Percentiles rank a stretch among this genome's conserved stretches.
These are phyloP conservation scores for Corynorhinus townsendii DNA, from an alignment of 2,113 vertebrate species.

Conservation along the genomic window DNA sequence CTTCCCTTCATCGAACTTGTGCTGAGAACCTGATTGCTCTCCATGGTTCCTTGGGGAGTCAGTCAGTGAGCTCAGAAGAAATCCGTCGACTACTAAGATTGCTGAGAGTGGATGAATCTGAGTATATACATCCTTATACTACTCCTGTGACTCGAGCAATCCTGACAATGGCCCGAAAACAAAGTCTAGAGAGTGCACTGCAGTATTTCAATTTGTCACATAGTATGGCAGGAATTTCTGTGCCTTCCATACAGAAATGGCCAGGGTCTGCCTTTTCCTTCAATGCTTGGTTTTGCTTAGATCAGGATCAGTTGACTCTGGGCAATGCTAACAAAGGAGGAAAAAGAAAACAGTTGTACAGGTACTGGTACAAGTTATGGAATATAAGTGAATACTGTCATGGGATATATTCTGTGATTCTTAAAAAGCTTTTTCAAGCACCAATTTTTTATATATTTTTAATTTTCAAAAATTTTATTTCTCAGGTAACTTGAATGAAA, in stretches of 20 bases:
- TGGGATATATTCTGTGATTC: constrained; percentile 1
- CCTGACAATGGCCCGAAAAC: constrained; percentile 92
- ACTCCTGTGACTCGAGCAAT: constrained; percentile 88
- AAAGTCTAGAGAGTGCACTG: constrained; percentile 92
- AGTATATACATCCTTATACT: constrained; percentile 85
- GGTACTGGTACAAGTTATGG: constrained; percentile 80
- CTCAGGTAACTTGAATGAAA: neutral
- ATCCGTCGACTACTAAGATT: constrained; percentile 87
- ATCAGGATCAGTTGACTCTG: constrained; percentile 89
- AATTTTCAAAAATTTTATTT: neutral
- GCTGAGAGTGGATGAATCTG: constrained; percentile 84
- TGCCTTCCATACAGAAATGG: constrained; percentile 93
- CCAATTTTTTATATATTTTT: neutral
- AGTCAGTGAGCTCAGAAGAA: constrained; percentile 92
- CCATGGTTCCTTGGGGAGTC: constrained; percentile 92
- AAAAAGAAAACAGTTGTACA: constrained; percentile 98
- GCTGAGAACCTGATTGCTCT: constrained; percentile 92
- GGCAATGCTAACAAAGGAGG: constrained; percentile 81
- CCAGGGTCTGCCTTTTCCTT: constrained; percentile 95
- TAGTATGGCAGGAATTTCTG: constrained; percentile 94
- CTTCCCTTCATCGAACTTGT: constrained; percentile 83
- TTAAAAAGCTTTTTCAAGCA: neutral
- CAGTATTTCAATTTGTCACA: constrained; percentile 96
- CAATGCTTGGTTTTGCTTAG: constrained; percentile 93
- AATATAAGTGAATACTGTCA: constrained; percentile 9